These are phyloP conservation scores for Diplodus sargus DNA, from an alignment of 2,797 vertebrate genomes.

Conservation along the genomic window DNA sequence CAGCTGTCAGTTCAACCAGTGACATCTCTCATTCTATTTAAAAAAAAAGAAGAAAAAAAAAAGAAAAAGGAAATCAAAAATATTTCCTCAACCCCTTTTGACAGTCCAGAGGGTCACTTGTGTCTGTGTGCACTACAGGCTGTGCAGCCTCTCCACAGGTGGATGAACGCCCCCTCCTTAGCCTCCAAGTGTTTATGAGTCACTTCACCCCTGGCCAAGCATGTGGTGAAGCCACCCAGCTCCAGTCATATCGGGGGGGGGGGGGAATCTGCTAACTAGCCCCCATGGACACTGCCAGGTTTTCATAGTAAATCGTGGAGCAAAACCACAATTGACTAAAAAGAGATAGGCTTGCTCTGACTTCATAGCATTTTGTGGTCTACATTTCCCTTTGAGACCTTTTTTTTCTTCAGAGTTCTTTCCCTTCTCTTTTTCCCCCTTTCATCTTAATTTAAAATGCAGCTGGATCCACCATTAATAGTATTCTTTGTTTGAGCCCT, in stretches of 20 bases:
- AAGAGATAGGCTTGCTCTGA: slow-evolving; percentile 80
- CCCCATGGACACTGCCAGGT: slow-evolving; percentile 73
- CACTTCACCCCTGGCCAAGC: slow-evolving; percentile 69
- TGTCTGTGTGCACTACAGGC: slow-evolving; percentile 24
- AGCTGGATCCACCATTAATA: slow-evolving; percentile 77
- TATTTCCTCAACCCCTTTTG: neutral
- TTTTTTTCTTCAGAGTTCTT: slow-evolving; percentile 60
- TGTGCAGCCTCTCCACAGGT: slow-evolving; percentile 60
- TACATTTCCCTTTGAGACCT: slow-evolving; percentile 73
- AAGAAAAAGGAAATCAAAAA: neutral
- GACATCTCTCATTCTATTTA: neutral
- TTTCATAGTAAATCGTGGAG: slow-evolving; percentile 80
- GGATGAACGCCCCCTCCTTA: slow-evolving; percentile 40
- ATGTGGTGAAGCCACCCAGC: slow-evolving; percentile 76
- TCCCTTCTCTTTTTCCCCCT: slow-evolving; percentile 62
- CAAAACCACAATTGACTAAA: slow-evolving; percentile 81
- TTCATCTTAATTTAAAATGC: slow-evolving; percentile 82
- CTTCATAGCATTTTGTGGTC: slow-evolving; percentile 82
- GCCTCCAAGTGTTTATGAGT: slow-evolving; percentile 72
- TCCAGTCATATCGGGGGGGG: slow-evolving; percentile 67
- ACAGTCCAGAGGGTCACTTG: slow-evolving; percentile 6
- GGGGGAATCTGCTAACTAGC: slow-evolving; percentile 73
- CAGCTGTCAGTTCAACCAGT: neutral
- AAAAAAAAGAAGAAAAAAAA: neutral
- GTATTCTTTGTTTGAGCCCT: slow-evolving; percentile 75